Evolutionary conservation across 2,113 vertebrate species (phyloP).

Genomic region (Lophius piscatorius): DNA sequence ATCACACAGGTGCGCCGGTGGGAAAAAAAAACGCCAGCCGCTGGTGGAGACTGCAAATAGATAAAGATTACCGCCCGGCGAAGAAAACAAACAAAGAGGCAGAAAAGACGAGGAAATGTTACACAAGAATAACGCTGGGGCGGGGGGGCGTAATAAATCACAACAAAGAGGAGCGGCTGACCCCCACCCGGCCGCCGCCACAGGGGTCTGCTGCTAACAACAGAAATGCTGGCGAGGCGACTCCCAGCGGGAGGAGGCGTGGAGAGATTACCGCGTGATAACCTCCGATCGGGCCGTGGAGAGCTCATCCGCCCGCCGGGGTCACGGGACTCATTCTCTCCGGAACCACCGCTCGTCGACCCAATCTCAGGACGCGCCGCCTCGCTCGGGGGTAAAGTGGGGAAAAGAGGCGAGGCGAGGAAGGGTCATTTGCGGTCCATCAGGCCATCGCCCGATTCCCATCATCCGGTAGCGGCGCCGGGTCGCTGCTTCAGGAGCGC

Average conservation of each 20-base stretch:
- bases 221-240: conserved; percentile 63
- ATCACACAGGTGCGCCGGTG: neutral
- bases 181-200: conserved; percentile 28
- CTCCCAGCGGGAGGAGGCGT: conserved; percentile 62
- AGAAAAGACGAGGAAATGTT: conserved; percentile 63
- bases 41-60: conserved; percentile 35
- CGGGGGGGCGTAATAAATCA: conserved; percentile 61
- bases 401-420: conserved; percentile 12
- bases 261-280: conserved; percentile 74
- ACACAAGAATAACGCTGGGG: conserved; percentile 35
- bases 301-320: conserved; percentile 63
- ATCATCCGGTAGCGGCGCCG: conserved; percentile 29
- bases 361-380: too few relatives aligned
- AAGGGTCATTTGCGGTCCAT: conserved; percentile 13
- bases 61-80: conserved; percentile 38
- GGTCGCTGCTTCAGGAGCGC: conserved; percentile 9
- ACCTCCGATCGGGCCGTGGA: conserved; percentile 61
- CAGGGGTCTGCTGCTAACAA: conserved; percentile 33
- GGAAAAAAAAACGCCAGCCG: too few relatives aligned
- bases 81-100: conserved; percentile 27
- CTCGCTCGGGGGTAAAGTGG: conserved; percentile 32
- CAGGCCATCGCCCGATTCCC: conserved; percentile 41
- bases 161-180: conserved; percentile 45
- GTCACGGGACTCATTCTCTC: conserved; percentile 59
- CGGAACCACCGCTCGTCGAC: conserved; percentile 53